Conservation (phyloP, 2,888 invertebrate species). For the Carcina quercana region DNA sequence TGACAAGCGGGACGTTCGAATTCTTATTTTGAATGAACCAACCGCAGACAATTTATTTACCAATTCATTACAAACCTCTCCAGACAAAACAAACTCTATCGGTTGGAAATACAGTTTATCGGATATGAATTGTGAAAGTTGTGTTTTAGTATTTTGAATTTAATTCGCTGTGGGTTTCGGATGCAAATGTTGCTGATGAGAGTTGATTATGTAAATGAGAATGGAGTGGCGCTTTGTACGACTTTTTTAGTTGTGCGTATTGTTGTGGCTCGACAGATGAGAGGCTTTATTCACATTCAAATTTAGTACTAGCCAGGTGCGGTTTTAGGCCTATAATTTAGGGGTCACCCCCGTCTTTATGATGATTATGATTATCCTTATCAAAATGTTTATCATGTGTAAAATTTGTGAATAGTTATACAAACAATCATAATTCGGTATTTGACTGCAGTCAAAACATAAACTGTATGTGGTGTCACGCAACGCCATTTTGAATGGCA, state of each 20-base stretch:
- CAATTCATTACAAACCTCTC: conserved; percentile 8
- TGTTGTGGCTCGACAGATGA: conserved; percentile 19
- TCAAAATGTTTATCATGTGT: too few species aligned
- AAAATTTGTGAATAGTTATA: too few species aligned
- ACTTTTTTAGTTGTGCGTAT: conserved; percentile 35
- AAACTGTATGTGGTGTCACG: too few species aligned
- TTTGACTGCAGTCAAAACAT: too few species aligned
- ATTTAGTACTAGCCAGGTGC: too few species aligned
- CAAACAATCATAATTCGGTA: too few species aligned
- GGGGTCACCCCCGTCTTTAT: too few species aligned
- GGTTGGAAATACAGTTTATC: conserved; percentile 14
- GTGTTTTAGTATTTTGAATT: conserved; percentile 37
- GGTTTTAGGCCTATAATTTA: too few species aligned
- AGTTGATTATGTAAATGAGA: conserved; percentile 63
- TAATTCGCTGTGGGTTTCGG: conserved; percentile 53
- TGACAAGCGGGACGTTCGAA: conserved; percentile 66
- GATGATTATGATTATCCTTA: too few species aligned
- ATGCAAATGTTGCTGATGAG: conserved; percentile 61
- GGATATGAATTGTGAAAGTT: conserved; percentile 12
- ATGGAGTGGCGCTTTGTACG: conserved; percentile 34
- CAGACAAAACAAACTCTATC: conserved; percentile 20
- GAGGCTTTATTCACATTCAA: conserved; percentile 8
- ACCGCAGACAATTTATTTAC: conserved; percentile 33
- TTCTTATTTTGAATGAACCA: conserved; percentile 57
- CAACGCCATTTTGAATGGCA: too few species aligned